These are phyloP conservation scores for Eucidaris tribuloides DNA, from an alignment of 35 echinoderm and acorn worm species.

Conservation along the genomic window DNA sequence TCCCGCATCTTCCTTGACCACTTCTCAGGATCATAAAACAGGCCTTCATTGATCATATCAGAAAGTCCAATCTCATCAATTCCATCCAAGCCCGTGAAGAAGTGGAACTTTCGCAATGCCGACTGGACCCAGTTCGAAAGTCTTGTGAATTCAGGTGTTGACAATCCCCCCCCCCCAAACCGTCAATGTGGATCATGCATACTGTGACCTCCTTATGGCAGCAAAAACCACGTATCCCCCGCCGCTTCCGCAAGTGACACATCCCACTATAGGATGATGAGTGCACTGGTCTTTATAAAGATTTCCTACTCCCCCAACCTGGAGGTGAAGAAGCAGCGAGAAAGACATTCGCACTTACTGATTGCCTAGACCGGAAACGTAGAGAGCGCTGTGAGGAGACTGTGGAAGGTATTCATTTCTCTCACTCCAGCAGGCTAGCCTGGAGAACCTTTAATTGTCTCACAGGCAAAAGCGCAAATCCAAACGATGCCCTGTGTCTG, in stretches of 20 bases:
- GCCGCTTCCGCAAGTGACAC: too few species aligned
- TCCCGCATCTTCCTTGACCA: neutral
- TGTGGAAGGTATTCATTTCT: constrained; percentile 6
- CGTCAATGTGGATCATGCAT: neutral
- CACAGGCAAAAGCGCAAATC: neutral
- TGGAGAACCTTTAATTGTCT: constrained; percentile 16
- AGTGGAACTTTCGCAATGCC: constrained; percentile 29
- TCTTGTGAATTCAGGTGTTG: neutral
- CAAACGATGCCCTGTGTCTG: neutral
- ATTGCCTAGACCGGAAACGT: neutral
- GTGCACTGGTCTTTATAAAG: neutral
- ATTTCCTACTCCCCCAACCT: neutral
- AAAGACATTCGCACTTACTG: neutral
- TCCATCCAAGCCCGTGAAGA: neutral
- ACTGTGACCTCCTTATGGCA: constrained; percentile 15
- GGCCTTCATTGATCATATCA: neutral
- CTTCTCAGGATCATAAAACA: constrained; percentile 11
- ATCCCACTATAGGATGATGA: constrained; percentile 30
- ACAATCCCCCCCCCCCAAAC: neutral
- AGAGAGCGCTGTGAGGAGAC: constrained; percentile 2
- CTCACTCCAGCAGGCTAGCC: neutral
- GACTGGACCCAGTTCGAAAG: neutral
- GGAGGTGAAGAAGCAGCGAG: neutral
- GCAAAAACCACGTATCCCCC: too few species aligned
- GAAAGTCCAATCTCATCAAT: neutral